A percentile compares a stretch with the other conserved stretches of the same genome.
phyloP scores from a whole-genome alignment of 2,888 invertebrate genomes.

The Coleophora flavipennella region DNA sequence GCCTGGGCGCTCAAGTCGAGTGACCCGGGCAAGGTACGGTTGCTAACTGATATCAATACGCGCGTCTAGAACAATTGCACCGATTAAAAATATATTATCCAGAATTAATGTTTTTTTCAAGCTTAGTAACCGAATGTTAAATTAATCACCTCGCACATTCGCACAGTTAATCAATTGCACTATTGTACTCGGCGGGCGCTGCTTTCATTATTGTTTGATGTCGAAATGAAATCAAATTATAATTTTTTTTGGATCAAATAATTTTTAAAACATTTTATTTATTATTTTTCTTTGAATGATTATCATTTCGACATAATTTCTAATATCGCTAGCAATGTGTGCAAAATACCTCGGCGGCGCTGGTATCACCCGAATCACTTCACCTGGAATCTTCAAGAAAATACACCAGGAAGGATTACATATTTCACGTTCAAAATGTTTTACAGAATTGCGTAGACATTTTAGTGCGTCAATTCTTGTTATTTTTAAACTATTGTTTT shows the following conservation, averaged over 20 bases:
- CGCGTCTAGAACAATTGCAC: conserved; percentile 51
- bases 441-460: neutral
- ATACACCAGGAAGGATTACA: neutral
- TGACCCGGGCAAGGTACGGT: conserved; percentile 87
- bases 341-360: conserved; percentile 54
- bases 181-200: conserved; percentile 61
- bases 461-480: conserved; percentile 7
- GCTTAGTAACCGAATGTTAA: neutral
- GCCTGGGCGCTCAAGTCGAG: conserved; percentile 86
- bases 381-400: conserved; percentile 18
- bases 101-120: neutral
- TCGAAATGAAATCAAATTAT: conserved; percentile 38
- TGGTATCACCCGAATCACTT: conserved; percentile 61
- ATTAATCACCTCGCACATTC: neutral
- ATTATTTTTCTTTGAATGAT: conserved; percentile 6
- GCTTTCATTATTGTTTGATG: conserved; percentile 41
- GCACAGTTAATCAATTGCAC: conserved; percentile 17
- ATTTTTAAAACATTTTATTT: conserved; percentile 4
- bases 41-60: conserved; percentile 44
- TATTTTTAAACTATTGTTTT: conserved; percentile 9
- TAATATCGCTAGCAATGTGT: conserved; percentile 67
- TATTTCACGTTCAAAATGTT: neutral
- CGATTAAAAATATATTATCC: neutral
- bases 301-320: conserved; percentile 47
- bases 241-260: neutral